A percentile compares a stretch with the other conserved stretches of the same genome.
Evolutionary conservation across 1,140 invertebrate species (phyloP).

Genomic region (Cydia splendana): DNA sequence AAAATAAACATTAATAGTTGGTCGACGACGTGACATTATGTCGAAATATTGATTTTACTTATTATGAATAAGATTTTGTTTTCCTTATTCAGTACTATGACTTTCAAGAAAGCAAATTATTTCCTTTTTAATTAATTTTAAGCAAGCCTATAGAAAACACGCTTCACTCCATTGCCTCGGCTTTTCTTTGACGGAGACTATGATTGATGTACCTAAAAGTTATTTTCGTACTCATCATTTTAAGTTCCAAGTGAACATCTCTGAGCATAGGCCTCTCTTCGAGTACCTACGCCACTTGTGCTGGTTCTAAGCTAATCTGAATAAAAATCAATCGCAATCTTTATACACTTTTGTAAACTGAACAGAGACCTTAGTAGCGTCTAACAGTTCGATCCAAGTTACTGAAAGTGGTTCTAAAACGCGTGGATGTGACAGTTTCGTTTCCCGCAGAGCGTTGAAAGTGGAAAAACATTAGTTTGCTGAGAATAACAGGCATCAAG

Average conservation of each 20-base stretch:
- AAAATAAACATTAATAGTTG: too few relatives aligned
- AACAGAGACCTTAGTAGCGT: not conserved
- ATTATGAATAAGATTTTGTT: too few relatives aligned
- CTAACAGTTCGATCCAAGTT: conserved; percentile 6
- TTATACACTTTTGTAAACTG: not conserved
- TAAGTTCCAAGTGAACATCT: too few relatives aligned
- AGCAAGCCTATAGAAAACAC: not conserved
- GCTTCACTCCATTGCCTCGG: not conserved
- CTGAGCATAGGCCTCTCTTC: too few relatives aligned
- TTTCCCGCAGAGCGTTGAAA: not conserved
- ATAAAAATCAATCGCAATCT: not conserved
- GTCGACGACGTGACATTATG: too few relatives aligned
- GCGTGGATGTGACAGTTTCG: conserved; percentile 18
- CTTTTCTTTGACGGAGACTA: not conserved
- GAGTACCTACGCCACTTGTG: too few relatives aligned
- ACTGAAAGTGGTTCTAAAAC: conserved; percentile 20
- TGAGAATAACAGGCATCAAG: not conserved
- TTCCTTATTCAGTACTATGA: too few relatives aligned
- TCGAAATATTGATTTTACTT: too few relatives aligned
- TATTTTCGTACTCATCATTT: not conserved
- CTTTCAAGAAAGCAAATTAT: too few relatives aligned
- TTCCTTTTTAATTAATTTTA: not conserved
- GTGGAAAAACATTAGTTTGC: not conserved
- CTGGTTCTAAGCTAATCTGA: too few relatives aligned
- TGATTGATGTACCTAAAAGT: too few relatives aligned